phyloP scores from a whole-genome alignment of 2,888 invertebrate species.

The Synergus gifuensis region DNA sequence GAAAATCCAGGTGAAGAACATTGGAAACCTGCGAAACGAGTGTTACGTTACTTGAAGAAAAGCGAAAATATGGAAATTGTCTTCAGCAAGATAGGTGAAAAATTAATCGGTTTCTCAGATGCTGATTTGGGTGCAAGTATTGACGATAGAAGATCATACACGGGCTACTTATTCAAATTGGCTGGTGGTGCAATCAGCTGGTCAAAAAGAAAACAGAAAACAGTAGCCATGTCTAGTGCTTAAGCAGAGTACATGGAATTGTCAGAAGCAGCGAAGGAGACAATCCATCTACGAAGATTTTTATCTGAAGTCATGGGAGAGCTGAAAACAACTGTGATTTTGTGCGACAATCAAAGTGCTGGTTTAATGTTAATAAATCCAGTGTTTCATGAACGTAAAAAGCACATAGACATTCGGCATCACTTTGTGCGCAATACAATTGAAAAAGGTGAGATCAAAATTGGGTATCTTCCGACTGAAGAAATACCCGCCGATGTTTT shows the following conservation, averaged over 20 bases:
- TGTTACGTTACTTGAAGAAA: conserved; percentile 49
- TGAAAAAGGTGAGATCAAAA: not conserved
- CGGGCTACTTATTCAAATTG: conserved; percentile 53
- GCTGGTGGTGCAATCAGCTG: conserved; percentile 46
- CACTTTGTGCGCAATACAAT: conserved; percentile 4
- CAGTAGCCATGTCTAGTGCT: conserved; percentile 38
- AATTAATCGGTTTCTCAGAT: conserved; percentile 53
- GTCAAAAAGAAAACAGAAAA: conserved; percentile 39
- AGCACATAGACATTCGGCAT: conserved; percentile 39
- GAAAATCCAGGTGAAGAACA: conserved; percentile 50
- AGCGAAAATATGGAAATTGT: conserved; percentile 52
- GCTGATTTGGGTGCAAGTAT: conserved; percentile 57
- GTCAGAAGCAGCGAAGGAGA: conserved; percentile 27
- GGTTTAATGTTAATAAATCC: conserved; percentile 13
- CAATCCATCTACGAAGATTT: conserved; percentile 13
- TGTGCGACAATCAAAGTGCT: conserved; percentile 41
- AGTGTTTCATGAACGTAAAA: conserved; percentile 36
- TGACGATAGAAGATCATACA: conserved; percentile 52
- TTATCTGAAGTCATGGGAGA: no score
- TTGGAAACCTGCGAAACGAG: conserved; percentile 57
- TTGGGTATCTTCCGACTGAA: conserved; percentile 22
- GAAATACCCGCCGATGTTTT: conserved; percentile 41
- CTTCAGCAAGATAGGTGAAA: conserved; percentile 42
- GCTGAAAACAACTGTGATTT: conserved; percentile 25
- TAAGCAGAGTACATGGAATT: conserved; percentile 44